Base-by-base conservation (phyloP, 2,888 invertebrate genomes). In the Melikaiella ostensackeni region DNA sequence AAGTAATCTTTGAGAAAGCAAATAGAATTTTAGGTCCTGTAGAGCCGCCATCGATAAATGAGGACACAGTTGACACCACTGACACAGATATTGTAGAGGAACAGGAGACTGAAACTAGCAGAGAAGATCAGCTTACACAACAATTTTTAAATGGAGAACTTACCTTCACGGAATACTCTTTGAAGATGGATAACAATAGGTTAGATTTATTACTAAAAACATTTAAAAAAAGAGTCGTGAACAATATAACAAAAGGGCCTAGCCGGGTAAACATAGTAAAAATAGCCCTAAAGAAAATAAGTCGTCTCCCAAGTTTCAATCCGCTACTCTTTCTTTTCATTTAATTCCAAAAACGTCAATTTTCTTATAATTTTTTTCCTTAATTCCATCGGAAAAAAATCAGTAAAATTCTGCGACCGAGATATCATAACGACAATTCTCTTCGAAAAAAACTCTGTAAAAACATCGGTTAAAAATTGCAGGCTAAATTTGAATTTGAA, bases 61-160 rank as follows among this genome's bases (percentile, higher is more conserved):
- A 82, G 1, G 73, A 82, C 73, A 19, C 78, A 33, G 77, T 80
- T 6, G 89, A 89, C 38, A 46, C 78, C 8, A 89, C 88, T 70
- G 87, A 87, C 73, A 84, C 84, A 30, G 86, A 87, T 64, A 21
- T 83, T 30, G 6, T 27, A 27, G 70, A 70, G 19, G 70, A 70
- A 30, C 70, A 50, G 2, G 64, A 81, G 21, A 79, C 85, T 73
- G 84, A 84, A 9, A 83, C 85, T 3, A 86, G 84, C 8, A 88
- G 91, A 75, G 88, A 91, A 80, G 87, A 90, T 79, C 74, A 80
- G 76, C 89, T 95, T 42, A 95, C 95, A 0, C 94, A 93, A 84
- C 95, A 95, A 84, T 96, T 95, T 92, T 92, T 96, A 75, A 94
- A 93, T 86, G 96, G 96, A 1, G 94, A 95, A 90, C 93, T 96